These are phyloP conservation scores for Pterocles gutturalis DNA, from an alignment of 2,113 vertebrate genomes.

Conservation along the genomic window DNA sequence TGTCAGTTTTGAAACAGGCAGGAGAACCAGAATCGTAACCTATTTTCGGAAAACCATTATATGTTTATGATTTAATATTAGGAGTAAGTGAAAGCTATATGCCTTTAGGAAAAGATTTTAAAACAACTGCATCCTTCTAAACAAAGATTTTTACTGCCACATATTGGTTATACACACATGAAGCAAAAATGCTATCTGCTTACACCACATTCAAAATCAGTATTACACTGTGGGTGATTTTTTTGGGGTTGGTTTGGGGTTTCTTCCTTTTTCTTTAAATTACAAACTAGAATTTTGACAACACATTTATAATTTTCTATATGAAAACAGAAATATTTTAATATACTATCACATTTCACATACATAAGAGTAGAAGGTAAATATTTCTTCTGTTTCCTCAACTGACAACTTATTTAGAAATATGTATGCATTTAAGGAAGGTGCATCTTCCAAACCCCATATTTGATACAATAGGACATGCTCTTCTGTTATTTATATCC, in stretches of 20 bases:
- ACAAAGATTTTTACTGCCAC: neutral
- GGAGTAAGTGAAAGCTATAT: neutral
- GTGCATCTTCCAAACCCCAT: neutral
- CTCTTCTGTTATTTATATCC: neutral
- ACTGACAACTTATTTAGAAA: neutral
- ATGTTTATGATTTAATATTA: neutral
- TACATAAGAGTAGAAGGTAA: neutral
- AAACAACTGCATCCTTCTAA: neutral
- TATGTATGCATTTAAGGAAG: rapidly evolving
- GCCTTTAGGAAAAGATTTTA: neutral
- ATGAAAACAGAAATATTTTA: neutral
- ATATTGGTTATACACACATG: rapidly evolving
- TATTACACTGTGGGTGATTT: rapidly evolving
- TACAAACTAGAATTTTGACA: neutral
- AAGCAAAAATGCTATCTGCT: neutral
- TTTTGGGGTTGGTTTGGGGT: rapidly evolving
- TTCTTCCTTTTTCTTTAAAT: neutral
- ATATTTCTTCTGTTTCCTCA: neutral
- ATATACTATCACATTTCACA: neutral
- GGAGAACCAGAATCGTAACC: neutral
- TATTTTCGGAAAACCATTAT: neutral
- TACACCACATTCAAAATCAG: neutral
- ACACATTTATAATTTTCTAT: neutral
- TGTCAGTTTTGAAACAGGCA: neutral
- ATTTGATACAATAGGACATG: neutral